Percentiles rank a stretch among this genome's conserved stretches.
These are phyloP conservation scores for Glyphotaelius pellucidus DNA, from an alignment of 2,888 invertebrate species.

Conservation along the genomic window DNA sequence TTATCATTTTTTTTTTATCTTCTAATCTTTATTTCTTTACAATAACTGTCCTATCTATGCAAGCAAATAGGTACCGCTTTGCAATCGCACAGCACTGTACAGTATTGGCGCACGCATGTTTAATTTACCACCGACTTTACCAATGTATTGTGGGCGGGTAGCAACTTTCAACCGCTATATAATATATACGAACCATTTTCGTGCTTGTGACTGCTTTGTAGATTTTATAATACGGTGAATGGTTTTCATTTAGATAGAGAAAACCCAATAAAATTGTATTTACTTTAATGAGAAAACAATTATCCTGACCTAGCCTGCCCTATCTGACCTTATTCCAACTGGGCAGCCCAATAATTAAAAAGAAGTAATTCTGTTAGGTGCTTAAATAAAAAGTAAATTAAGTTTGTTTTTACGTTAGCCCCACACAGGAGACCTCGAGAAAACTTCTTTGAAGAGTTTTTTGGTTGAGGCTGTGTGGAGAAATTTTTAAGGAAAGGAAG, in stretches of 20 bases:
- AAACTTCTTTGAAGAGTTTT: no score
- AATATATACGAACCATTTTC: background rate
- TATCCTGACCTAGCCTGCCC: background rate
- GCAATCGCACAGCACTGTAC: background rate
- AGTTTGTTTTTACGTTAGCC: no score
- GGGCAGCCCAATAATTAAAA: background rate
- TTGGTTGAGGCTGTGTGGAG: no score
- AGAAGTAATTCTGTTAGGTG: background rate
- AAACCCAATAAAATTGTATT: background rate
- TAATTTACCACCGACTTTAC: constrained; percentile 5
- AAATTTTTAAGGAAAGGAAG: no score
- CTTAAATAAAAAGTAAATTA: no score
- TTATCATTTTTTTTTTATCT: no score
- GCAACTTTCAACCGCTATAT: background rate
- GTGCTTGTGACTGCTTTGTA: background rate
- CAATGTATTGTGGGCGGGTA: background rate
- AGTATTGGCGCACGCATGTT: background rate
- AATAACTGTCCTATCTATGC: background rate
- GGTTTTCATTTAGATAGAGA: background rate
- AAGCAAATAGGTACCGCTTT: background rate
- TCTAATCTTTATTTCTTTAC: no score
- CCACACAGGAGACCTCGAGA: no score
- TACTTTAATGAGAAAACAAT: background rate
- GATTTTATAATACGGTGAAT: background rate
- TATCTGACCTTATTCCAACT: background rate